phyloP scores from a whole-genome alignment of 1,140 invertebrate genomes.

The Leptestheria dahalacensis region DNA sequence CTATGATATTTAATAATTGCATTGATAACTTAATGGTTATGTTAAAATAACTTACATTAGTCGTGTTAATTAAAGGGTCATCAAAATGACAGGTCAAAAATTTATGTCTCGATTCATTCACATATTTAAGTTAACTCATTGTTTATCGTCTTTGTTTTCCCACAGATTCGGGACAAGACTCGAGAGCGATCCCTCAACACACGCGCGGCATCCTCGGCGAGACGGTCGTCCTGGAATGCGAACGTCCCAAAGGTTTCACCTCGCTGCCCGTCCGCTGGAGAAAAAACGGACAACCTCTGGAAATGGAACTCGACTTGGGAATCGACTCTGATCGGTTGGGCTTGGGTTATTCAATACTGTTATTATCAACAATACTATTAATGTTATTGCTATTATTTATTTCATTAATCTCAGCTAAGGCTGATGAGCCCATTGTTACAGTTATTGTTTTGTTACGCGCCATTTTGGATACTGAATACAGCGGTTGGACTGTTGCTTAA shows the following conservation, averaged over 20 bases:
- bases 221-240: slow-evolving; percentile 76
- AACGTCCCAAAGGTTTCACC: slow-evolving; percentile 80
- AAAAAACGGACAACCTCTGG: slow-evolving; percentile 60
- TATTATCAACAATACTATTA: neutral
- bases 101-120: neutral
- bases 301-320: slow-evolving; percentile 22
- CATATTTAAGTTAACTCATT: neutral
- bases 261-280: slow-evolving; percentile 86
- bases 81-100: no score
- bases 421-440: no score
- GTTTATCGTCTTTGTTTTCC: slow-evolving; percentile 22
- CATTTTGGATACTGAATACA: no score
- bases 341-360: neutral
- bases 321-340: slow-evolving; percentile 3
- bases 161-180: slow-evolving; percentile 84
- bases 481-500: no score
- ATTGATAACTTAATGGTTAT: no score
- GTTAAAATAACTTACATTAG: no score
- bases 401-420: neutral
- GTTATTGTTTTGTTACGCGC: no score
- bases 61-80: no score
- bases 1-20: no score
- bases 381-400: neutral
- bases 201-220: slow-evolving; percentile 78
- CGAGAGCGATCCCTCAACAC: slow-evolving; percentile 70